These are phyloP conservation scores for Maniola hyperantus DNA, from an alignment of 2,888 invertebrate genomes.

Conservation along the genomic window DNA sequence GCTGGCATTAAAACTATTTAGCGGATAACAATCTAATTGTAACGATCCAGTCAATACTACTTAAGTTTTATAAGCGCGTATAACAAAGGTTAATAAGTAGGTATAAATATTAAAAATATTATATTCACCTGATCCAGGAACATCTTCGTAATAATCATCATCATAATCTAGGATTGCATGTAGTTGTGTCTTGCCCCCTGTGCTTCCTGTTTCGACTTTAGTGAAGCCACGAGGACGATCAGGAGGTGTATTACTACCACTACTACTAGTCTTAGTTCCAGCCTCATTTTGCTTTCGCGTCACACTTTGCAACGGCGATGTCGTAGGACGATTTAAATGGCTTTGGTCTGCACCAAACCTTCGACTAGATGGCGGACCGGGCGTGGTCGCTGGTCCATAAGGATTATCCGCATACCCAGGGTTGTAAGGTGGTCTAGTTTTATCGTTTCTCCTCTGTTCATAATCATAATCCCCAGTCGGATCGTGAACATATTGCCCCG, in stretches of 20 bases:
- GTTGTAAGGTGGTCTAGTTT: constrained; percentile 57
- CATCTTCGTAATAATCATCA: constrained; percentile 84
- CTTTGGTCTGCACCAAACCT: constrained; percentile 67
- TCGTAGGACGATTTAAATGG: constrained; percentile 63
- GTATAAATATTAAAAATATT: neutral
- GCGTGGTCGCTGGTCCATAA: constrained; percentile 62
- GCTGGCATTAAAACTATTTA: constrained; percentile 43
- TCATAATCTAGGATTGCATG: constrained; percentile 90
- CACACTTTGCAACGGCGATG: constrained; percentile 53
- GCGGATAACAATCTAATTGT: constrained; percentile 50
- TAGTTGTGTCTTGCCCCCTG: constrained; percentile 84
- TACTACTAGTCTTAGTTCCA: constrained; percentile 78
- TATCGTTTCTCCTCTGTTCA: constrained; percentile 64
- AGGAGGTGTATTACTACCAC: constrained; percentile 60
- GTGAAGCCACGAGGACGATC: constrained; percentile 85
- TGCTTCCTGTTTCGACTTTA: constrained; percentile 82
- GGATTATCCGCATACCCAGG: constrained; percentile 69
- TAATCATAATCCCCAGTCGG: constrained; percentile 77
- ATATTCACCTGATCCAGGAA: constrained; percentile 74
- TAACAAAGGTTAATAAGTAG: neutral
- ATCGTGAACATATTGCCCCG: constrained; percentile 74
- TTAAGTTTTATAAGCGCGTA: too few relatives aligned
- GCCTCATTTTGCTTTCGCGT: constrained; percentile 55
- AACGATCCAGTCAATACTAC: neutral
- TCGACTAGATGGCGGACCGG: constrained; percentile 69